phyloP scores from a whole-genome alignment of 2,113 vertebrate genomes.

The Caloenas nicobarica region DNA sequence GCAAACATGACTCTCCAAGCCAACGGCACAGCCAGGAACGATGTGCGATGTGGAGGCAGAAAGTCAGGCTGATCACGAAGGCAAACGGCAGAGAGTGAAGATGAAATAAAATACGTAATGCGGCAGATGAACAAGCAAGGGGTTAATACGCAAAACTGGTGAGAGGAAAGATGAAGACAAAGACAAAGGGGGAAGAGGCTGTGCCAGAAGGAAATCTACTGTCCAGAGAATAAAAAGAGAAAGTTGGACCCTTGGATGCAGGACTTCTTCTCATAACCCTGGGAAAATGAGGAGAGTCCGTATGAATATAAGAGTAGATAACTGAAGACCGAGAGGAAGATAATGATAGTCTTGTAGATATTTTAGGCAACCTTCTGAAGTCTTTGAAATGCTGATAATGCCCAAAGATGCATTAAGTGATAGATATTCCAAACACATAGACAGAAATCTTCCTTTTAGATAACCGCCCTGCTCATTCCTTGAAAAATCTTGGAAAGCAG shows the following conservation, averaged over 20 bases:
- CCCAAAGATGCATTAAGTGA: neutral
- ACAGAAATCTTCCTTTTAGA: neutral
- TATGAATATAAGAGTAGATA: neutral
- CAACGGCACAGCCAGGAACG: accelerated
- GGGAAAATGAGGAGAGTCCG: neutral
- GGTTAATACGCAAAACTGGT: neutral
- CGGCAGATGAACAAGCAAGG: neutral
- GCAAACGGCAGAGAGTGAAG: neutral
- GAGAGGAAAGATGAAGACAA: neutral
- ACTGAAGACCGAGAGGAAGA: neutral
- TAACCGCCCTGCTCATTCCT: neutral
- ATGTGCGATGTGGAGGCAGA: neutral
- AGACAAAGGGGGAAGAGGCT: neutral
- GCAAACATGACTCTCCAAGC: neutral
- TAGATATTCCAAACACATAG: neutral
- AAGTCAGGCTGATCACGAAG: neutral
- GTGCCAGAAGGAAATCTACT: neutral
- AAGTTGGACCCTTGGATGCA: neutral
- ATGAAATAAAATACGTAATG: neutral
- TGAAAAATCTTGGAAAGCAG: neutral
- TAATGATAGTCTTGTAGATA: neutral
- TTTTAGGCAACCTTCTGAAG: neutral
- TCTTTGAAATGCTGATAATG: neutral
- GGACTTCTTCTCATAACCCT: neutral
- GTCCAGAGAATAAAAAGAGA: neutral